These are phyloP conservation scores for Pseudopodoces humilis DNA, from an alignment of 2,113 vertebrate genomes.

Conservation along the genomic window DNA sequence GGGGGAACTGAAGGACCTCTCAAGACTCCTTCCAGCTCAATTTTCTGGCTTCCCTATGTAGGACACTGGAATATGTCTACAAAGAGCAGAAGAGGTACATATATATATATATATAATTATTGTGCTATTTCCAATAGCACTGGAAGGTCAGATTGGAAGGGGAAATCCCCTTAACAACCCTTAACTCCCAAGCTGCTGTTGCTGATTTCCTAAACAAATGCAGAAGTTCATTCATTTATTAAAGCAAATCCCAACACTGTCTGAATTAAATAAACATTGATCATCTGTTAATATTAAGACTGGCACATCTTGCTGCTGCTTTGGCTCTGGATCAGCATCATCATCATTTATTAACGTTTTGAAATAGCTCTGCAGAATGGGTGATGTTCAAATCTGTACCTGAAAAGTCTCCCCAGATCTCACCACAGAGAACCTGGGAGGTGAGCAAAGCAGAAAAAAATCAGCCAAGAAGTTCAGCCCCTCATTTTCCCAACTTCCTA, in stretches of 20 bases:
- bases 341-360: background rate
- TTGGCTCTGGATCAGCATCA: background rate
- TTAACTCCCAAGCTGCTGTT: background rate
- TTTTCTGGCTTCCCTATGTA: background rate
- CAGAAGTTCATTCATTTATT: background rate
- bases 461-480: background rate
- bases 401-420: background rate
- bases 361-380: background rate
- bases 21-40: background rate
- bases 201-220: background rate
- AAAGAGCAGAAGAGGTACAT: background rate
- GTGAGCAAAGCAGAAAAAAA: background rate
- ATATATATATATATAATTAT: background rate
- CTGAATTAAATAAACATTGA: background rate
- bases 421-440: background rate
- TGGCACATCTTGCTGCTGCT: background rate
- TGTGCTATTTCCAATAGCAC: background rate
- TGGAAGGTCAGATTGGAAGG: background rate
- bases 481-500: background rate
- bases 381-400: background rate
- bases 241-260: background rate
- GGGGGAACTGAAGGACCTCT: background rate
- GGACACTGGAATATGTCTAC: background rate
- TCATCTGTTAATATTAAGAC: background rate
- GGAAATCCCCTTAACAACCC: background rate